Base-by-base conservation (phyloP, 2,888 invertebrate species). In the Scaptomyza caliginosa region DNA sequence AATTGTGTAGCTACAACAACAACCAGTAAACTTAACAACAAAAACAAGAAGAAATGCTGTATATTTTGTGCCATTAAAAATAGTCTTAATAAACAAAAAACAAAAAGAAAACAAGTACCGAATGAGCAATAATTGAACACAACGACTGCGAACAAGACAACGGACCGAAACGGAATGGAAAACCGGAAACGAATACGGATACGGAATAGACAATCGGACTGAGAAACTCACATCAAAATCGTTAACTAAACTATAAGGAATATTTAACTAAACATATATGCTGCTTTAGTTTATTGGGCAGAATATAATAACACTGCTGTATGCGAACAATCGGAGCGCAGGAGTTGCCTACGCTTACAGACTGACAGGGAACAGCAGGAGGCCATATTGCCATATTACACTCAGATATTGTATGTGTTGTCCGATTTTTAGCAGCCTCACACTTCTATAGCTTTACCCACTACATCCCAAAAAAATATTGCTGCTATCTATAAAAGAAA, bases 31-130 rank as follows among this genome's bases (percentile, higher is more conserved):
- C 36, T 54, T 43, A 49, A 72, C 56, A 64, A 50, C 56, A 69
- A 75, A 23, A 39, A 36, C 21, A 42, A 51, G 26, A 49, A 32
- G 30, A 54, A 56, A 38, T 68, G 83, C 83, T 83, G 83, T 83
- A 83, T 80, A 85, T 83, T 83, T 83, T 85, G 83, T 83, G 83
- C 83, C 86, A 83, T 83, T 83, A 83, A 43, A 73, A 77, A 74
- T 82, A 84, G 82, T 81, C 65, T 72, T 57, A 51, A 45, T 28
- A 48, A 54, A 51, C 32, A 39, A 11, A 49, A 24, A 43, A 17
- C 24, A 2, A 48, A 62, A 32, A 57, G 60, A 48, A 62, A 34
- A 56, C 63, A 50, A 74, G 73, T 69, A 83, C 73, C 77, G 77
- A 60, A 77, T 60, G 80, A 81, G 80, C 83, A 83, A 83, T 80